Base-by-base conservation (phyloP, 2,113 vertebrate genomes). In the Toxotes jaculatrix region DNA sequence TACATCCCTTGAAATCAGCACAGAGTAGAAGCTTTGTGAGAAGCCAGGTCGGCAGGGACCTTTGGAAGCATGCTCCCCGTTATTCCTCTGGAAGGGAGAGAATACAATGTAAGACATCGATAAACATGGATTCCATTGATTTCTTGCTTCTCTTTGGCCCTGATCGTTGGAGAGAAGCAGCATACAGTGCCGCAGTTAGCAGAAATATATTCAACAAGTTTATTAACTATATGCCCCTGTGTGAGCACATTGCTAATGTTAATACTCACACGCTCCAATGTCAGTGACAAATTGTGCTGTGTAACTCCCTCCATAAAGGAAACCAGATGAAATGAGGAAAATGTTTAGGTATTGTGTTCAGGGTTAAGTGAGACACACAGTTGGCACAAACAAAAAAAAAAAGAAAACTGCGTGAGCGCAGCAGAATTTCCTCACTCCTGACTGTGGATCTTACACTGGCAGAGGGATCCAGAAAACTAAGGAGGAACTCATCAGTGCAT, bases 21-120 rank as follows among this genome's bases (percentile, higher is more conserved):
- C 79, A 55, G 94, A 93, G 88, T 95, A 95, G 92, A 94, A 94
- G 89, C 92, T 95, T 86, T 95, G 94, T 49, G 94, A 93, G 91
- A 95, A 95, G 89, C 95, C 95, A 27, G 95, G 90, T 88, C 62
- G 91, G 80, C 95, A 95, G 71, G 92, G 93, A 72, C 74, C 88
- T 78, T 83, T 80, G 82, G 92, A 77, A 72, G 89, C 86, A 40
- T 80, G 90, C 66, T 91, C 93, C 71, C 92, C 95, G 86, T 94
- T 94, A 95, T 89, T 94, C 89, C 86, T 90, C 95, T 95, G 75
- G 32, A 92, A 88, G 63, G 66, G 83, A 85, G 65, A 88, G 64
- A 89, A 89, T 23, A 87, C 49, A 88, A 45, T 79, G 86, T 73
- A 47, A 88, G 74, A 74, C 84, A 86, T 87, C 42, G 56, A 89